Base-by-base conservation (phyloP, 2,888 invertebrate genomes). In the Erebia epiphron region DNA sequence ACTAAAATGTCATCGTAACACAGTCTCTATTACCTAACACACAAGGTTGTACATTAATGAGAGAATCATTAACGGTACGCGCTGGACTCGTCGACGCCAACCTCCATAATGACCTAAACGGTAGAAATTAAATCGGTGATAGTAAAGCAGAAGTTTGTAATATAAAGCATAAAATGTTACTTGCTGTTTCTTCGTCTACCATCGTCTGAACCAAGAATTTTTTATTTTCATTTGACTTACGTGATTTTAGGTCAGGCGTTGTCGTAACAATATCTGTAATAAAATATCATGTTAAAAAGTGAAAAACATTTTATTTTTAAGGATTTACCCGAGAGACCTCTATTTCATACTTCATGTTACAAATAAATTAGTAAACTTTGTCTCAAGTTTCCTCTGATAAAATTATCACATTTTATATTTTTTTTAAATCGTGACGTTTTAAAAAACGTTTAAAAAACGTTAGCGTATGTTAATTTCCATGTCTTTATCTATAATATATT, bases 141-240 rank as follows among this genome's bases (percentile, higher is more conserved):
- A 64, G 52, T 63, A 63, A 63, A 50, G 52, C 46, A 61, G 46
- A 18, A 61, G 43, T 61, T 43, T 64, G 18, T 64, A 64, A 64
- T 64, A 14, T 64, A 14, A 64, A 64, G 63, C 52, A 52, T 61
- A 61, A 61, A 61, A 16, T 61, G 43, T 43, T 60, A 11, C 35
- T 60, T 16, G 60, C 41, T 60, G n/a, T 41, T 60, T 41, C 60
- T 41, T 41, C 43, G 41, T 16, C 2, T 35, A 41, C 14, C n/a
- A n/a, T 52, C 54, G 13, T 57, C 56, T 41, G 3, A 60, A 41
- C 16, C 16, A 3, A 35, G n/a, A 26, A n/a, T 1, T 41, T 60
- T 60, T 16, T 7, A 60, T 60, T 60, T 43, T 11, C 60, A 16
- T 35, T 60, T 41, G 58, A 60, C 3, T 41, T 60, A 54, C 9